Conservation (phyloP, 2,113 vertebrate species). For the Oxyura jamaicensis region DNA sequence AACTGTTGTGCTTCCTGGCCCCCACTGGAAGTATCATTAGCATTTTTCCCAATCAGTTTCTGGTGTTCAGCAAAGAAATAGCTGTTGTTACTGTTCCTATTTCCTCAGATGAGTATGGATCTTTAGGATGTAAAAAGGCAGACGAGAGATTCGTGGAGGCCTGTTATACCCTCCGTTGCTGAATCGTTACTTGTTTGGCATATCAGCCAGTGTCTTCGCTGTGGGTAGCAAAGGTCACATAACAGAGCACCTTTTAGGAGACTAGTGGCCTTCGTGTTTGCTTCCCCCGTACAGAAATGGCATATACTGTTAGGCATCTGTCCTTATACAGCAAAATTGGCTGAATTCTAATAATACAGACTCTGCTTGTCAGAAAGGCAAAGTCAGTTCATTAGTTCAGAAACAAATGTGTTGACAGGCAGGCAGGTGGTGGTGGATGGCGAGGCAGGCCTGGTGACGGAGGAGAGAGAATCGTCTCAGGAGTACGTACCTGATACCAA, state of each 20-base stretch:
- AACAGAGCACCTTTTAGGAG: not conserved
- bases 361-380: not conserved
- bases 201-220: not conserved
- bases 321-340: not conserved
- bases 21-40: not conserved
- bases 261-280: not conserved
- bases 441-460: not conserved
- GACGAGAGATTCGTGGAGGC: not conserved
- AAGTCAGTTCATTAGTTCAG: not conserved
- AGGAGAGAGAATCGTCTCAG: rapidly evolving
- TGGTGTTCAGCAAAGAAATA: conserved; percentile 10
- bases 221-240: not conserved
- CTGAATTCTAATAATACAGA: not conserved
- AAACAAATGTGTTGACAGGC: not conserved
- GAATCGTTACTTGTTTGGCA: not conserved
- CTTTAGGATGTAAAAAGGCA: not conserved
- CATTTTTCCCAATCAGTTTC: conserved; percentile 12
- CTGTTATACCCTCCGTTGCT: not conserved
- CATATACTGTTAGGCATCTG: not conserved
- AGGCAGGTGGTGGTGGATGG: not conserved
- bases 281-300: not conserved
- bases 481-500: not conserved
- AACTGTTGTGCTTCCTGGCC: not conserved
- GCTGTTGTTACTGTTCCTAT: not conserved
- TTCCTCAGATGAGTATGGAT: conserved; percentile 5